Percentiles rank a stretch among this genome's conserved stretches.
Evolutionary conservation across 1,140 invertebrate genomes (phyloP).

Genomic region (Dryas iulia): DNA sequence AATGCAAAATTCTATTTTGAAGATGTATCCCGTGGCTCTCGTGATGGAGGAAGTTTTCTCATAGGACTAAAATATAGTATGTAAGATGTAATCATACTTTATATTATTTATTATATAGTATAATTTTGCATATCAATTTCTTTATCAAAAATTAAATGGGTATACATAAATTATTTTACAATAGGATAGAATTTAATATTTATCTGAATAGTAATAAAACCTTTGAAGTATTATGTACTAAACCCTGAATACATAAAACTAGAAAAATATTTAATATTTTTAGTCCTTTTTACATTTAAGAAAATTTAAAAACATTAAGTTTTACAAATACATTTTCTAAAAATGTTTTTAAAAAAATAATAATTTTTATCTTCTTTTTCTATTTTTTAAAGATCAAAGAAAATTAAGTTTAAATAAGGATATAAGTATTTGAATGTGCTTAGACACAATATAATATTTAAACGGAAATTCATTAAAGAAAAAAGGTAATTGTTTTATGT

Average conservation of each 20-base stretch:
- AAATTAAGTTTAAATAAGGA: no score
- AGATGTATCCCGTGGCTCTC: constrained; percentile 51
- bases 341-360: no score
- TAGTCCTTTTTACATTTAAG: no score
- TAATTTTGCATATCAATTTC: neutral
- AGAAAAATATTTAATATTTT: neutral
- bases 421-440: neutral
- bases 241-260: neutral
- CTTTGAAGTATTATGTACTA: neutral
- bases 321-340: no score
- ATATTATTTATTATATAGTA: constrained; percentile 2
- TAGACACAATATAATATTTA: neutral
- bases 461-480: neutral
- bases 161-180: neutral
- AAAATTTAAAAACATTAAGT: no score
- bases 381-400: no score
- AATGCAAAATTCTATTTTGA: constrained; percentile 71
- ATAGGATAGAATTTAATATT: neutral
- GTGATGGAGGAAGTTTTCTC: constrained; percentile 64
- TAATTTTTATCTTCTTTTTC: no score
- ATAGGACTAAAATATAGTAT: constrained; percentile 70
- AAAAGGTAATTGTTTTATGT: neutral
- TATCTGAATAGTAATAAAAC: neutral
- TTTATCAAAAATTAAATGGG: neutral
- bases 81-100: constrained; percentile 33